A percentile compares a stretch with the other conserved stretches of the same genome.
Conservation (phyloP, 2,888 invertebrate species). For the Drosophila borborema region DNA sequence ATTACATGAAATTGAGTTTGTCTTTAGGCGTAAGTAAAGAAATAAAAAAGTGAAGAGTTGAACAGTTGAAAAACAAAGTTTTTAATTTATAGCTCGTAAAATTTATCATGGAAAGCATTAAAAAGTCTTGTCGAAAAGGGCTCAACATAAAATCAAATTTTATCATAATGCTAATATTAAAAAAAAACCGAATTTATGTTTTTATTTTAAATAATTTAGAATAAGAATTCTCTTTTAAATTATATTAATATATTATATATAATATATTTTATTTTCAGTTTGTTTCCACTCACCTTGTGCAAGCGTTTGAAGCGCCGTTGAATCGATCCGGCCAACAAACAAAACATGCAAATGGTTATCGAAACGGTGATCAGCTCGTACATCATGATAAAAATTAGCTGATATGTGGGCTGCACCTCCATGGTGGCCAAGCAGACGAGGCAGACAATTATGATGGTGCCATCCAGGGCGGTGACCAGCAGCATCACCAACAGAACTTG, state of each 20-base stretch:
- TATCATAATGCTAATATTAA: too few relatives aligned
- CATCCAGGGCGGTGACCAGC: constrained; percentile 23
- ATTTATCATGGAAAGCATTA: too few relatives aligned
- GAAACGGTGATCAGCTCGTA: constrained; percentile 55
- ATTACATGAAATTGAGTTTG: not conserved
- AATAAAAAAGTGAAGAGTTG: not conserved
- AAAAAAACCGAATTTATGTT: too few relatives aligned
- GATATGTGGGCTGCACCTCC: constrained; percentile 57
- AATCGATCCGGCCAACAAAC: constrained; percentile 49
- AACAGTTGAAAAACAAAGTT: not conserved
- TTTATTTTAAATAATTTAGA: too few relatives aligned
- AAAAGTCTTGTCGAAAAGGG: too few relatives aligned
- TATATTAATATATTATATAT: too few relatives aligned
- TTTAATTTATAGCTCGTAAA: not conserved
- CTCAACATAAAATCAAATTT: too few relatives aligned
- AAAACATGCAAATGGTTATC: constrained; percentile 55
- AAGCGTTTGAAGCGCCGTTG: constrained; percentile 29
- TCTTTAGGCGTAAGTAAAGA: not conserved
- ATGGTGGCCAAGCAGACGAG: constrained; percentile 46
- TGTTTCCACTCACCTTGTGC: constrained; percentile 27
- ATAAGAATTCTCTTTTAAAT: too few relatives aligned
- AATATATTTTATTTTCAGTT: not conserved
- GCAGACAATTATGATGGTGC: constrained; percentile 35
- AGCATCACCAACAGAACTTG: constrained; percentile 15
- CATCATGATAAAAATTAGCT: constrained; percentile 47